Conservation (phyloP, 2,888 invertebrate species). For the Coenonympha arcania region DNA sequence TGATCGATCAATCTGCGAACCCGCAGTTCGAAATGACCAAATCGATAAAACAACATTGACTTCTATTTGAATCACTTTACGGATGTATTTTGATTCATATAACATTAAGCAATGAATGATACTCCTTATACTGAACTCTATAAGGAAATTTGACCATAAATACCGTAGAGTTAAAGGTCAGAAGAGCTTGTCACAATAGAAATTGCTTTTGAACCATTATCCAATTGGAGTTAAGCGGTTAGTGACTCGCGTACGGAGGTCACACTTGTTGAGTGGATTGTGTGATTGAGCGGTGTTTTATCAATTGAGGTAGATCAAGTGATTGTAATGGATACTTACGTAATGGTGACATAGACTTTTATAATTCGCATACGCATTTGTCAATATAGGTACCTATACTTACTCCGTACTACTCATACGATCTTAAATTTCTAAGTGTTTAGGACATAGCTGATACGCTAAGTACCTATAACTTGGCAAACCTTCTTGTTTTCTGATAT, state of each 20-base stretch:
- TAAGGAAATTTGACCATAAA: slow-evolving; percentile 9
- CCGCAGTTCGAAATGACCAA: background rate
- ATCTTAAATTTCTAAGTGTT: too few relatives aligned
- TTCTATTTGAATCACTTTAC: background rate
- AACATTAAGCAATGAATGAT: background rate
- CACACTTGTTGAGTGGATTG: slow-evolving; percentile 39
- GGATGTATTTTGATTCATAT: background rate
- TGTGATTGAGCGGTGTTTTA: slow-evolving; percentile 22
- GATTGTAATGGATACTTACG: background rate
- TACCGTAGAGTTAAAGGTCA: background rate
- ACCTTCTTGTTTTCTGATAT: too few relatives aligned
- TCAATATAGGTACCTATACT: too few relatives aligned
- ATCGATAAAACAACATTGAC: background rate
- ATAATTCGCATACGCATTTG: too few relatives aligned
- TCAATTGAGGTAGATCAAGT: slow-evolving; percentile 15
- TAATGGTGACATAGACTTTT: background rate
- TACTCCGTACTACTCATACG: too few relatives aligned
- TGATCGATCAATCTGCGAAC: slow-evolving; percentile 57
- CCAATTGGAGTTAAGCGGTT: slow-evolving; percentile 56
- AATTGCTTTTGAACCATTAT: slow-evolving; percentile 36
- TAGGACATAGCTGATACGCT: too few relatives aligned
- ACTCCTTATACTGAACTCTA: background rate
- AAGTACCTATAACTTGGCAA: too few relatives aligned
- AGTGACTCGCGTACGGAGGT: slow-evolving; percentile 41
- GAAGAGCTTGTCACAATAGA: background rate